Base-by-base conservation (phyloP, 1,140 invertebrate genomes). In the Myzus persicae region DNA sequence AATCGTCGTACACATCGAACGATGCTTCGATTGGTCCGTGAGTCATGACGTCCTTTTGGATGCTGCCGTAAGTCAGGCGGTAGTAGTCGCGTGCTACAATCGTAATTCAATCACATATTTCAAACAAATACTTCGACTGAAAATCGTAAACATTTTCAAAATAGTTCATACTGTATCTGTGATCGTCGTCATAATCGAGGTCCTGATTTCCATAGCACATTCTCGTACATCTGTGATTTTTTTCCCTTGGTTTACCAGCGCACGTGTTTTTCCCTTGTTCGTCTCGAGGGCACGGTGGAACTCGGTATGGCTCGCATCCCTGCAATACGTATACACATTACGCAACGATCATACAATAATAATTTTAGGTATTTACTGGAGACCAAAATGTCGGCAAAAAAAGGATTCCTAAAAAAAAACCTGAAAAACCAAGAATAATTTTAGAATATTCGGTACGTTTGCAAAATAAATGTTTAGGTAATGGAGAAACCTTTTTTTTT, bases 61-160 rank as follows among this genome's bases (percentile, higher is more conserved):
- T 91, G 6, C 38, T 90, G 96, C 44, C 96, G 95, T 40, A 97
- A 97, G 46, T 38, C 6, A 94, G 59, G 5, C 44, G 36, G 42
- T 94, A 94, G 1, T 20, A 38, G 38, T 89, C 84, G 14, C 81
- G 38, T 42, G 85, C 93, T 94, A 76, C n/a, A 87, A 88, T 18
- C 31, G 18, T 18, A 5, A 76, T 54, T 26, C 7, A n/a, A 76
- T 48, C 18, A 22, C 6, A 24, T n/a, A 6, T 14, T 14, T 67
- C 11, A 31, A 76, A 76, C 3, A 76, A 14, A 18, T 59, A 48
- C 11, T 26, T 54, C 8, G 51, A 0, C 51, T 26, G 51, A 4
- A 26, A 9, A 26, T 54, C 24, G 8, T 54, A 26, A 54, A 59
- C 14, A 14, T 59, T 31, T 31, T 0, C 3, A 31, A 59, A 59